Base-by-base conservation (phyloP, 1,140 invertebrate species). In the Eupeodes corollae region DNA sequence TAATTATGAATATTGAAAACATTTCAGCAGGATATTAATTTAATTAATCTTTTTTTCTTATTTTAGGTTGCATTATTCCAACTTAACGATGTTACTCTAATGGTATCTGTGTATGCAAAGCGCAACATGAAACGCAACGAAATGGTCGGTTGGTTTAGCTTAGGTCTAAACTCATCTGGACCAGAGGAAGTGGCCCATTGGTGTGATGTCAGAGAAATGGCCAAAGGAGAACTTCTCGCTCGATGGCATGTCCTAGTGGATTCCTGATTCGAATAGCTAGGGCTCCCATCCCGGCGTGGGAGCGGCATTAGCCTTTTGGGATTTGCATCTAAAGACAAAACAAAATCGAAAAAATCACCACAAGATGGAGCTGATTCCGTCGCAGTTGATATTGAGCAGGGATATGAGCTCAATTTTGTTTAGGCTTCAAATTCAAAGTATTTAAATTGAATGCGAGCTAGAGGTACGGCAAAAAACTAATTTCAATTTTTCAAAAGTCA, bases 81-180 rank as follows among this genome's bases (percentile, higher is more conserved):
- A 76, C 73, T 96, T 40, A 88, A 84, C n/a, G 92, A 97, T 55
- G 91, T 96, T 12, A 94, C 91, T 1, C 73, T 97, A 42, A 91
- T 94, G 79, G 79, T 94, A 39, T 91, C 90, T 1, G 88, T 95
- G 13, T 95, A 94, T 74, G 90, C 91, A 68, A 82, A 88, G 48
- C 83, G 88, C 56, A 79, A 82, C 49, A 91, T 95, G 74, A 95
- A 94, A 56, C 84, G 89, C 50, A 94, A 94, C 58, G 91, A 96
- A 68, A 90, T 95, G 84, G 88, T 95, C 49, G 92, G 92, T 40
- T 95, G 91, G 91, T 91, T 95, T 70, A 88, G 88, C 48, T 67
- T 95, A 41, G 92, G 92, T 11, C 73, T 89, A 58, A 93, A 88
- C 68, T 88, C 88, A 51, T 92, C 89, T 18, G 90, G 91, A 14